Base-by-base conservation (phyloP, 1,140 invertebrate genomes). In the Anadara kagoshimensis region DNA sequence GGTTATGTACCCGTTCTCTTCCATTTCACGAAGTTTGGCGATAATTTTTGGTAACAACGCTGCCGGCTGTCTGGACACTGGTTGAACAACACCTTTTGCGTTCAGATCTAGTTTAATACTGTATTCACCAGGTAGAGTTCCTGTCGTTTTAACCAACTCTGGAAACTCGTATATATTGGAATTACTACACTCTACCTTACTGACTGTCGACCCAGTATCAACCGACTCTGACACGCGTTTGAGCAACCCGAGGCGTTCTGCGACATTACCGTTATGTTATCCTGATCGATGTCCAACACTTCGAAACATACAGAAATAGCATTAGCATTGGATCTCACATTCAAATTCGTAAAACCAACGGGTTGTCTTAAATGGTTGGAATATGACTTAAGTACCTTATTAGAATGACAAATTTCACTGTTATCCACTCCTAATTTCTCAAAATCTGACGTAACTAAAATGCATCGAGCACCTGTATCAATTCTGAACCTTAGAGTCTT, bases 71-170 rank as follows among this genome's bases (percentile, higher is more conserved):
- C 61, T 26, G 51, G 70, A 57, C 10, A 62, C 41, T n/a, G 76
- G 62, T 43, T 78, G 71, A 20, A 76, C 59, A 14, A 75, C 70
- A 54, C 53, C 47, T 61, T 64, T 45, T 7, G 56, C 71, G 14
- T 43, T 41, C 53, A 68, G 56, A 26, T 77, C 64, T 24, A 71
- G 69, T 20, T 63, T 62, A 43, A 77, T 63, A 18, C 26, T 53
- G 29, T 75, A 49, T 47, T 72, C 57, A 14, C 75, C 76, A 3
- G 76, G 79, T 24, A 81, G 59, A n/a, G 78, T 76, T 12, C 65
- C 74, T 56, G 78, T 73, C 7, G 69, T 79, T 51, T 67, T 67
- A 5, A 66, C 45, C 14, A 79, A n/a, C 26, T 76, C 78, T 4
- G 74, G 69, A 62, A 78, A 78, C 12, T 75, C 76, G 5, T 36